Base-by-base conservation (phyloP, 2,797 vertebrate genomes). In the Odontamblyopus rebecca region DNA sequence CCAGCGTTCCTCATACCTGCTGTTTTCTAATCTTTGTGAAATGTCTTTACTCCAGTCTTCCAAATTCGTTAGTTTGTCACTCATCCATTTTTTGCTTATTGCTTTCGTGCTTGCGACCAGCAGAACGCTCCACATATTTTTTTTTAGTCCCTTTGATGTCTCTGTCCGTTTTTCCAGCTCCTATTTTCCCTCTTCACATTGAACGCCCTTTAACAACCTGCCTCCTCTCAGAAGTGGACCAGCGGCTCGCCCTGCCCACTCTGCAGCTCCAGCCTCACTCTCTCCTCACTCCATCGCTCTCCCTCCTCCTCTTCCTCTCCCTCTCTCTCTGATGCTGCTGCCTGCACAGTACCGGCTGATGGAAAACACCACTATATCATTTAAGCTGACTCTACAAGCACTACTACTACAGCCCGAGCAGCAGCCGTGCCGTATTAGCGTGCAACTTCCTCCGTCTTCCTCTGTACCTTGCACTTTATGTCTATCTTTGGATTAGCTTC, bases 231-330 rank as follows among this genome's bases (percentile, higher is more conserved):
- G 79, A 82, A 76, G 54, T 72, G 44, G 74, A 84, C 32, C 68
- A 77, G 67, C 4, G 19, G 38, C 32, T 76, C 57, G 85, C 79
- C 84, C 86, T 75, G 80, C 89, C 86, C 85, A 83, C 89, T 88
- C 76, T 91, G 89, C 89, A 89, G 84, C 81, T 69, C 67, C 15
- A 80, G 82, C 74, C 30, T 71, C 54, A 8, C 51, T 54, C 51
- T n/a, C 51, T 54, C 19, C 51, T 54, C 51, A 3, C 53, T 54
- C 51, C 7, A 6, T 54, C 7, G 7, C 51, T 9, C 51, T n/a
- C 53, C 19, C n/a, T 18, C 50, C 18, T 23, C 19, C n/a, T 54
- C 51, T n/a, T 18, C 6, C 5, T 51, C 50, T 57, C 54, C 57
- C 69, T 27, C 72, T 54, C 70, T 48, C 69, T 60, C 26, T 79